Base-by-base conservation (phyloP, 2,888 invertebrate species). In the Uropetala carovei region DNA sequence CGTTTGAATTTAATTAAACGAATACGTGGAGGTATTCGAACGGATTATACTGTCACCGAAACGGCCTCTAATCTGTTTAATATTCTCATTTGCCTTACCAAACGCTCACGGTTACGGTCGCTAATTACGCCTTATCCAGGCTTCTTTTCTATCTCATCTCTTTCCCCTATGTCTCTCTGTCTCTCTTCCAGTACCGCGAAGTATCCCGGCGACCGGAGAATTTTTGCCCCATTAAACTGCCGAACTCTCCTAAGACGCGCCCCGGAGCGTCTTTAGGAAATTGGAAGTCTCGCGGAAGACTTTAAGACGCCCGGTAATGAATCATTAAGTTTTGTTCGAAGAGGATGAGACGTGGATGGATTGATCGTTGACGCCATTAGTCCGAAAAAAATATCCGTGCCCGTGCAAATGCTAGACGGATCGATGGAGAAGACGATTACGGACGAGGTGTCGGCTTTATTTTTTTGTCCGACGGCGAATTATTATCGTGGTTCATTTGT, bases 341-440 rank as follows among this genome's bases (percentile, higher is more conserved):
- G 86, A 58, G 59, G 22, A 58, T 27, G 64, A 89, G 89, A 68
- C 64, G 16, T 68, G 64, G 89, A 89, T 89, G 89, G 89, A 89
- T 89, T 89, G 89, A 89, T 89, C 64, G 89, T 43, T 89, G 89
- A 89, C 89, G 89, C 89, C 89, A 89, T 89, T 89, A 64, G 86
- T 59, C 22, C n/a, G 64, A 64, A 89, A 68, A 64, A 89, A n/a
- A n/a, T n/a, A 89, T 16, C n/a, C 64, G 64, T 30, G 60, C 89
- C 89, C 11, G 64, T 27, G 43, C 89, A 57, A 83, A 58, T 85
- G 89, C 64, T 18, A 68, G 68, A 56, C 18, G 83, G 60, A 16
- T 30, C 60, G 60, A 60, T 59, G 2, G 30, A 64, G 27, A 64
- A 64, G 0, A 64, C 16, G 10, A 18, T 16, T 64, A 64, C 4